Evolutionary conservation across 2,797 vertebrate genomes (phyloP), one percentile per base, ranked within the genome.

Genomic region (Scolopax bukidnonensis): DNA sequence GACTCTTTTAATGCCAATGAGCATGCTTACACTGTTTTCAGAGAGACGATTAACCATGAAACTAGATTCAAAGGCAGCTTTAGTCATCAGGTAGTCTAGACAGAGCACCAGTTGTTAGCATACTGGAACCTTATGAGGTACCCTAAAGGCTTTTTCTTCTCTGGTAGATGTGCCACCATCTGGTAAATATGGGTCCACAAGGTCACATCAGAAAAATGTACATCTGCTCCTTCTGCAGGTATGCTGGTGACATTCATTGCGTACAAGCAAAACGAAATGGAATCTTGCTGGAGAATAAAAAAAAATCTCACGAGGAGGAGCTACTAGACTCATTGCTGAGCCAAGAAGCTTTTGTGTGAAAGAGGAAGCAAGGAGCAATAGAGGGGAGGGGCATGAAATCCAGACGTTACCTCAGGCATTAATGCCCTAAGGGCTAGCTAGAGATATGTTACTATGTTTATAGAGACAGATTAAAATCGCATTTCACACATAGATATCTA

Each of bases 401-500:
- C 96, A 97, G 96, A 97, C 95, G 13, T 96, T 96, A 96, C 95
- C 71, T 97, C 95, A 97, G 95, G 96, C 95, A 80, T 68, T 87
- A 85, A 40, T 21, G 7, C 88, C 87, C 41, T 36, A 18, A 85
- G 84, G 86, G 48, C 64, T 27, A 70, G 47, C 56, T 71, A 27
- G 53, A 93, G 86, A 43, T 95, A 41, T 50, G 73, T 95, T 90
- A 68, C 51, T 19, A 47, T 87, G 93, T 90, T 95, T 97, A 90
- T 33, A 93, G 68, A 95, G 91, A 71, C 48, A 90, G 94, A 96
- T 95, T 90, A 95, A 95, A 95, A 96, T 76, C 47, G 23, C 74
- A 95, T 96, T 96, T 94, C 93, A 89, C 68, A 61, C 88, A 47
- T 77, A 70, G 85, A 87, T 95, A 96, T 93, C 80, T 81, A 89